Evolutionary conservation across 2,113 vertebrate genomes (phyloP).

Genomic region (Synodontis membranacea): DNA sequence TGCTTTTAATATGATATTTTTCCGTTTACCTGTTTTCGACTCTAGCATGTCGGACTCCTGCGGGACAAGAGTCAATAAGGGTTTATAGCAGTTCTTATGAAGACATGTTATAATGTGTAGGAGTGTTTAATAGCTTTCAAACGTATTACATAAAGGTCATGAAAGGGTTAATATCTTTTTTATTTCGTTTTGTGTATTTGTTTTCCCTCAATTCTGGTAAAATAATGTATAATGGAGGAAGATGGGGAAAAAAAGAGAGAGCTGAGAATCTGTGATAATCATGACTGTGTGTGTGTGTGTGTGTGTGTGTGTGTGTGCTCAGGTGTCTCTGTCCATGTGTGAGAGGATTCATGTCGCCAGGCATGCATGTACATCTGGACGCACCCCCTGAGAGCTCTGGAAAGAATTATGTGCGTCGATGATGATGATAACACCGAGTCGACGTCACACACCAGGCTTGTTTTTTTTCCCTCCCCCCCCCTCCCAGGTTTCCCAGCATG

Average conservation of each 20-base stretch:
- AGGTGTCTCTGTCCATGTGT: slow-evolving; percentile 14
- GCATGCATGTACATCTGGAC: slow-evolving; percentile 7
- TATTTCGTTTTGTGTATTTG: neutral
- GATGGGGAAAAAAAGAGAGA: neutral
- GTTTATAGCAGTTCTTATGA: no score
- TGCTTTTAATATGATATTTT: no score
- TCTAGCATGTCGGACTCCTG: no score
- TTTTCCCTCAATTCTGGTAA: neutral
- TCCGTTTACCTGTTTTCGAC: no score
- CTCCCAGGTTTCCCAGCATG: slow-evolving; percentile 32
- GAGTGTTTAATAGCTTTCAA: neutral
- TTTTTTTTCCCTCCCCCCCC: neutral
- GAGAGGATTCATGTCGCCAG: neutral
- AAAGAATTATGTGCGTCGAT: neutral
- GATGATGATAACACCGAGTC: slow-evolving; percentile 21
- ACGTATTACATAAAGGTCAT: neutral
- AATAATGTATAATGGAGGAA: neutral
- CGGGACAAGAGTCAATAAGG: no score
- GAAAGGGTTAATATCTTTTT: neutral
- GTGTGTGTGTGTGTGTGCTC: slow-evolving; percentile 20
- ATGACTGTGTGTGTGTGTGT: neutral
- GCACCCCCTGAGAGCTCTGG: slow-evolving; percentile 14
- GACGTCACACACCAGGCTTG: slow-evolving; percentile 1
- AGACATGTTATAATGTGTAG: neutral
- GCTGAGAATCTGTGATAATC: neutral